Evolutionary conservation across 2,888 invertebrate genomes (phyloP), one percentile per base, ranked within the genome.

Genomic region (Rhingia rostrata): DNA sequence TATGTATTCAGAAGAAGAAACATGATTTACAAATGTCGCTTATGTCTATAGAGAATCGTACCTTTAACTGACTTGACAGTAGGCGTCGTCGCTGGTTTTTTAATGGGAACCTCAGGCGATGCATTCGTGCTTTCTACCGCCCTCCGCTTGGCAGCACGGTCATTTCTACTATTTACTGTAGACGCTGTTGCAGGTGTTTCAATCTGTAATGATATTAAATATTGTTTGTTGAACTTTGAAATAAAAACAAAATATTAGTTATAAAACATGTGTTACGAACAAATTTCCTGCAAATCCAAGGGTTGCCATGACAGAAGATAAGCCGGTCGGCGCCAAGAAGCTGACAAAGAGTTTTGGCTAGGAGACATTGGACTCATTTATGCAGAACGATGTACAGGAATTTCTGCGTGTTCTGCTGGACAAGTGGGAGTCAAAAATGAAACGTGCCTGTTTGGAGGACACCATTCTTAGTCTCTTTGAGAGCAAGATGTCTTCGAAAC

Each of bases 341-440:
- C 93, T 99, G 75, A 99, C 99, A 10, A 98, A 99, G 92, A 98
- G 99, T 87, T 99, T 99, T 92, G 99, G 99, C 41, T 99, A 99
- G 99, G 99, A 99, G 92, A 98, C 99, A 0, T 93, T 99, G n/a
- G 99, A 99, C 91, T 99, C 99, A 1, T 99, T 99, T 91, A 99
- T 99, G 98, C 99, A 99, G 91, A 99, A 99, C 92, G 99, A 97
- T 91, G 97, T 97, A 6, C 97, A 95, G 92, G 98, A 96, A 92
- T 97, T 97, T 92, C 92, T 96, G 86, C 94, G 96, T 91, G 96
- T 97, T 88, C 93, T 99, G 32, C 92, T 99, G 88, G 99, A 99
- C 92, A 99, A 99, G 92, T 93, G 99, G 90, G 99, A 99, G 91
- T 98, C 97, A 89, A 99, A 99, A 93, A 99, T 99, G 99, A 99